Conservation (phyloP, 1,140 invertebrate species). For the Papilio machaon region DNA sequence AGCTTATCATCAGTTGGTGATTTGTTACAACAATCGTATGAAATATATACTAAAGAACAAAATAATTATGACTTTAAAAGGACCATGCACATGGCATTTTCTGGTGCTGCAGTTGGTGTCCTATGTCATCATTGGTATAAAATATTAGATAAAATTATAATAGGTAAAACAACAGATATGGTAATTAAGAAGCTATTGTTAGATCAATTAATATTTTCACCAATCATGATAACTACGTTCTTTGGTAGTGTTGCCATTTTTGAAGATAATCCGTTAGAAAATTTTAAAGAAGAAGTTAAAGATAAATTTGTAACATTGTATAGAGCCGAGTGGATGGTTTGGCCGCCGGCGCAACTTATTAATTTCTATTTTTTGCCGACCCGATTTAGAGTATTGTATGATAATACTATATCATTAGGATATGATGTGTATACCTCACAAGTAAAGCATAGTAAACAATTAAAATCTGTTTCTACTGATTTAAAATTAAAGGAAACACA, state of each 20-base stretch:
- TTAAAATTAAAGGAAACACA: slow-evolving; percentile 40
- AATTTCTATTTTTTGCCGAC: slow-evolving; percentile 95
- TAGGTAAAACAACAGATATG: slow-evolving; percentile 86
- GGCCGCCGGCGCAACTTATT: slow-evolving; percentile 87
- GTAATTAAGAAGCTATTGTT: slow-evolving; percentile 93
- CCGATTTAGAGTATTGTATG: slow-evolving; percentile 93
- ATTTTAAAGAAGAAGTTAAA: slow-evolving; percentile 88
- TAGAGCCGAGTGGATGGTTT: slow-evolving; percentile 90
- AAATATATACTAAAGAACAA: slow-evolving; percentile 86
- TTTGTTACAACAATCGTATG: slow-evolving; percentile 92
- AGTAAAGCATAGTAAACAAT: slow-evolving; percentile 86
- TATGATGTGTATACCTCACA: slow-evolving; percentile 97
- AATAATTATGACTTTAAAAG: slow-evolving; percentile 85
- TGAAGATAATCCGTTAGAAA: slow-evolving; percentile 84
- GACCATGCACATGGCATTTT: slow-evolving; percentile 90
- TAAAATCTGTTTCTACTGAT: slow-evolving; percentile 50
- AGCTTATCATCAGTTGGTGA: slow-evolving; percentile 90
- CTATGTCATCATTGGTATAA: slow-evolving; percentile 91
- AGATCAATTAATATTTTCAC: slow-evolving; percentile 95
- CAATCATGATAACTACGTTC: slow-evolving; percentile 91
- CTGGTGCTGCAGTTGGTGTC: slow-evolving; percentile 90
- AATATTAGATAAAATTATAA: slow-evolving; percentile 86
- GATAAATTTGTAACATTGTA: slow-evolving; percentile 91
- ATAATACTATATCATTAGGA: slow-evolving; percentile 94
- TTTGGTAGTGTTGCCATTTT: slow-evolving; percentile 90